These are phyloP conservation scores for Pharmacophagus antenor DNA, from an alignment of 2,888 invertebrate genomes.

Conservation along the genomic window DNA sequence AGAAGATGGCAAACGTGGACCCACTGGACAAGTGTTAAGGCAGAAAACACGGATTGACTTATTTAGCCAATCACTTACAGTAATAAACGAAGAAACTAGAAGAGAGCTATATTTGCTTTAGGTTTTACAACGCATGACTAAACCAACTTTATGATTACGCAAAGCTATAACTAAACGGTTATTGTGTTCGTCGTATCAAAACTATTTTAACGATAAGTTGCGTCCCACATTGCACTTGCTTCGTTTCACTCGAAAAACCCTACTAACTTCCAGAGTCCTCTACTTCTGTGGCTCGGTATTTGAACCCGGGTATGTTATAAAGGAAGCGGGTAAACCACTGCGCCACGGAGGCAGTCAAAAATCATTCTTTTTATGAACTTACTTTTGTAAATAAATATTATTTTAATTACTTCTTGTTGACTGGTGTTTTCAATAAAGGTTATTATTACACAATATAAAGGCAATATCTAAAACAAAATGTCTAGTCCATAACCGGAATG, in stretches of 20 bases:
- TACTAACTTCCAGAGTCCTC: not conserved
- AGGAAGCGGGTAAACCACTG: too few relatives aligned
- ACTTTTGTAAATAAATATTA: too few relatives aligned
- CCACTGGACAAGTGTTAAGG: not conserved
- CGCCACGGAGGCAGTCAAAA: too few relatives aligned
- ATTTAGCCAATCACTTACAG: not conserved
- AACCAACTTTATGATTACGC: not conserved
- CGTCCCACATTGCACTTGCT: not conserved
- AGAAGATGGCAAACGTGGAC: not conserved
- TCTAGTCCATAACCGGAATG: slow-evolving; percentile 3
- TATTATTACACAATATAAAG: not conserved
- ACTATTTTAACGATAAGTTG: not conserved
- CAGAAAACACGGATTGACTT: not conserved
- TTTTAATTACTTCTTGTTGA: not conserved
- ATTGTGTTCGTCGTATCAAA: not conserved
- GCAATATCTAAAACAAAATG: not conserved
- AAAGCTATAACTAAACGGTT: not conserved
- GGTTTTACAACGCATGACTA: not conserved
- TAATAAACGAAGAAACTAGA: too few relatives aligned
- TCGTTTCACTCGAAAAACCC: not conserved
- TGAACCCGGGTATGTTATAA: too few relatives aligned
- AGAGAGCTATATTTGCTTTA: not conserved
- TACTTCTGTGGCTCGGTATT: too few relatives aligned
- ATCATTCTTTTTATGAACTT: too few relatives aligned
- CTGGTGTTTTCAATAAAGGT: too few relatives aligned